Base-by-base conservation (phyloP, 2,797 vertebrate genomes). In the Oryzias dopingdopingensis region DNA sequence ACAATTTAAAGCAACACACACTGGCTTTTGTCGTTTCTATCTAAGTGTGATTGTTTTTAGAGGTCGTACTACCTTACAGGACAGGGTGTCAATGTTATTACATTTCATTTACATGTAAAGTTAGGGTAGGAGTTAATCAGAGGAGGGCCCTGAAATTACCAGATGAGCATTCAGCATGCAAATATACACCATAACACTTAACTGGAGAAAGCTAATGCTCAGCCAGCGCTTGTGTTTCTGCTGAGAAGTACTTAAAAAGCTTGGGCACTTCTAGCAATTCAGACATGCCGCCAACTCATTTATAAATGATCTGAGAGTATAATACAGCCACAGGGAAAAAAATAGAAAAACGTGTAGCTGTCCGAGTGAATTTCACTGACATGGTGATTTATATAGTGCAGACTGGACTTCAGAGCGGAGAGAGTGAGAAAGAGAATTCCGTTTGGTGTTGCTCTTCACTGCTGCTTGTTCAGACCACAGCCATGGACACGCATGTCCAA, bases 281-380 rank as follows among this genome's bases (percentile, higher is more conserved):
- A 88, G 84, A 88, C 83, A 70, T 73, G 72, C 80, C 74, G 80
- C 81, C 88, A 84, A 82, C 87, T 91, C 89, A 91, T 92, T 89
- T 88, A 90, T 91, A 90, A 90, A 91, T 92, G 86, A 91, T 92
- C 88, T 89, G 68, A 90, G 84, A 69, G 67, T 80, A 88, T 86
- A 82, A 89, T 88, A 85, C 80, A 84, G 74, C 83, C 79, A 68
- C 66, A 78, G 86, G 82, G 81, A 68, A 68, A 84, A 81, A 79
- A 80, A 62, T 13, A 52, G 75, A 84, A 84, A 89, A 88, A 84
- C 66, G 65, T 88, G 83, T 77, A 81, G 77, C 87, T 89, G 90
- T 89, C 89, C 58, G 64, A 84, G 81, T 72, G 74, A 67, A 88
- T 91, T 86, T 80, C 76, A 72, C 81, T 87, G 77, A 86, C 81